Percentiles rank a stretch among this genome's conserved stretches.
These are phyloP conservation scores for Tethea ocularis DNA, from an alignment of 2,888 invertebrate genomes.

Conservation along the genomic window DNA sequence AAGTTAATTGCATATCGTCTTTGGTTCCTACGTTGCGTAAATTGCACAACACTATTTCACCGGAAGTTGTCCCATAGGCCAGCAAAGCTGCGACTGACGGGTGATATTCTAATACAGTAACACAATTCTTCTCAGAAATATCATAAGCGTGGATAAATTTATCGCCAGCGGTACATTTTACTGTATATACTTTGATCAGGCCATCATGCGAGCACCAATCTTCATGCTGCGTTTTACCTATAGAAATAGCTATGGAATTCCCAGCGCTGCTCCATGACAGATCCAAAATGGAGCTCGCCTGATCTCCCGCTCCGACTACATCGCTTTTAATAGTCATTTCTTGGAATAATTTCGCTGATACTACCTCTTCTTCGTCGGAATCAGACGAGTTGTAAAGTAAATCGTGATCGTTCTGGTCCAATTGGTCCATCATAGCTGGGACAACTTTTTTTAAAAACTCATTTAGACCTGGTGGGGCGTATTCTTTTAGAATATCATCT, in stretches of 20 bases:
- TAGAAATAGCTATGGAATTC: constrained; percentile 62
- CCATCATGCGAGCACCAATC: constrained; percentile 71
- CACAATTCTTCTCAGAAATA: constrained; percentile 66
- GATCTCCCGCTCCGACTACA: constrained; percentile 58
- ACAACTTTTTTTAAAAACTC: constrained; percentile 69
- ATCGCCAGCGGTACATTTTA: constrained; percentile 77
- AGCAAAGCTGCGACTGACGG: constrained; percentile 58
- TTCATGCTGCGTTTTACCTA: constrained; percentile 64
- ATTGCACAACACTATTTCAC: constrained; percentile 68
- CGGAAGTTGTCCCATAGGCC: constrained; percentile 68
- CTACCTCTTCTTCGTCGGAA: constrained; percentile 66
- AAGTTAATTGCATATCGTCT: constrained; percentile 50
- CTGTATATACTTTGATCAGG: constrained; percentile 59
- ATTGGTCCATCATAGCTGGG: constrained; percentile 65
- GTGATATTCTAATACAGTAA: constrained; percentile 63
- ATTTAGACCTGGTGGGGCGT: constrained; percentile 61
- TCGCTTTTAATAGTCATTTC: constrained; percentile 53
- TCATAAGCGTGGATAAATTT: constrained; percentile 57
- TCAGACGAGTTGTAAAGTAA: constrained; percentile 58
- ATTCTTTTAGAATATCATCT: constrained; percentile 49
- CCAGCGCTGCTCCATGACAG: constrained; percentile 69
- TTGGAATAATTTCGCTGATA: constrained; percentile 59
- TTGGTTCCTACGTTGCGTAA: constrained; percentile 39
- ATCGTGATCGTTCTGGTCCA: constrained; percentile 58
- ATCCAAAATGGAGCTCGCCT: constrained; percentile 50